A percentile compares a stretch with the other conserved stretches of the same genome.
phyloP scores from a whole-genome alignment of 92 coral and sea anemone species.

The Siderastrea siderea region DNA sequence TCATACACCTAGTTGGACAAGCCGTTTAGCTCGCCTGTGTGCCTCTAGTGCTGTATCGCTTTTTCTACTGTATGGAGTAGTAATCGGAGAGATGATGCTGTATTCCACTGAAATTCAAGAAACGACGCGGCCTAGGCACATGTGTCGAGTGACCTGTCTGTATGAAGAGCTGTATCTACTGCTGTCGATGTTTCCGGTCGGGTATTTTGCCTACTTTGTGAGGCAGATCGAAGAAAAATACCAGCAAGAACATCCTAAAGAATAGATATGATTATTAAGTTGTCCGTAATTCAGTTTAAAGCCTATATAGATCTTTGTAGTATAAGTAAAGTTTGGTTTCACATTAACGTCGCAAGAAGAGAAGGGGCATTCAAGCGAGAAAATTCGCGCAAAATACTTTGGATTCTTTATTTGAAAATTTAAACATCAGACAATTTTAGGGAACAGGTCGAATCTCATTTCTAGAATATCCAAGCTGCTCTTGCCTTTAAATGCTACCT shows the following conservation, averaged over 20 bases:
- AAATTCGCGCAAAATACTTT: no score
- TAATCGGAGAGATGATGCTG: neutral
- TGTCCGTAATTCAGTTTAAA: no score
- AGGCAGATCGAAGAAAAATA: neutral
- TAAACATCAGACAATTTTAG: no score
- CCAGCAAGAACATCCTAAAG: neutral
- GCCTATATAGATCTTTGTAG: no score
- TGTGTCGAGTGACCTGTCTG: conserved; percentile 10
- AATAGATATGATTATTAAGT: neutral
- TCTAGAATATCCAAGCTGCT: no score
- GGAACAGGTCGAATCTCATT: no score
- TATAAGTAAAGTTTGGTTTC: no score
- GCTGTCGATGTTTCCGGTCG: conserved; percentile 26
- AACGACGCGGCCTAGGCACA: neutral
- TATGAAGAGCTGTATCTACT: conserved; percentile 16
- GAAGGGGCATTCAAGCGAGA: no score
- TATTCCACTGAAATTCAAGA: neutral
- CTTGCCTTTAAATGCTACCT: no score
- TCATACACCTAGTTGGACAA: neutral
- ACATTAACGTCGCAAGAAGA: no score
- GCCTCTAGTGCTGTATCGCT: neutral
- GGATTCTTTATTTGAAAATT: no score
- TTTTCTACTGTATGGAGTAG: neutral
- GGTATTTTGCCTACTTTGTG: neutral
- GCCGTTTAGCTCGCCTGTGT: neutral